Base-by-base conservation (phyloP, 1,140 invertebrate genomes). In the Heliothis virescens region DNA sequence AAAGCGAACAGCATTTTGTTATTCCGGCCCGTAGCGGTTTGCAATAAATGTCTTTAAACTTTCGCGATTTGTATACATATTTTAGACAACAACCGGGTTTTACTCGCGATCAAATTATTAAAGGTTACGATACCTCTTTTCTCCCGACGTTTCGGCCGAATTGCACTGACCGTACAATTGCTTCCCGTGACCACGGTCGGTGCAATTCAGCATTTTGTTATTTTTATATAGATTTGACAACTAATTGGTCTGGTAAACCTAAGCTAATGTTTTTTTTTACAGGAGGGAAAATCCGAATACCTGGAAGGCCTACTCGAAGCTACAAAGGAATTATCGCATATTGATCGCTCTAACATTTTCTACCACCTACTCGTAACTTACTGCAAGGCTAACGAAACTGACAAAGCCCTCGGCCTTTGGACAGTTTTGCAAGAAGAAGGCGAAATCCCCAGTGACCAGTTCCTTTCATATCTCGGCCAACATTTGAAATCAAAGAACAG, bases 351-450 rank as follows among this genome's bases (percentile, higher is more conserved):
- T 57, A 96, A 97, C 69, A 96, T 98, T 82, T 98, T 97, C 87
- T 96, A 96, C 79, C 96, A 97, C 82, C 93, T 98, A 2, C 92
- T 98, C 2, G 89, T 96, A 1, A 96, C 96, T 67, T 97, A 97
- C 84, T 96, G 96, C 90, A 96, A 96, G 86, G 95, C 95, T 1
- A 95, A 97, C 52, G 95, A 98, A 80, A 94, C 96, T 1, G 96
- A 97, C 21, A 97, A 97, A 91, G 97, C 97, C 1, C 84, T 97
- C 11, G 96, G 96, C 9, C 90, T 98, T 9, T 98, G 97, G 97
- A 97, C 96, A 0, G 92, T 97, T 87, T 96, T 98, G 93, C 97
- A 98, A 93, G 97, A 98, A 91, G 97, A 98, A 87, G 96, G 97
- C 79, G 92, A 98, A 71, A 90, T 96, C 47, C 97, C 98, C 1